These are phyloP conservation scores for Cetonia aurata DNA, from an alignment of 2,888 invertebrate genomes.

Conservation along the genomic window DNA sequence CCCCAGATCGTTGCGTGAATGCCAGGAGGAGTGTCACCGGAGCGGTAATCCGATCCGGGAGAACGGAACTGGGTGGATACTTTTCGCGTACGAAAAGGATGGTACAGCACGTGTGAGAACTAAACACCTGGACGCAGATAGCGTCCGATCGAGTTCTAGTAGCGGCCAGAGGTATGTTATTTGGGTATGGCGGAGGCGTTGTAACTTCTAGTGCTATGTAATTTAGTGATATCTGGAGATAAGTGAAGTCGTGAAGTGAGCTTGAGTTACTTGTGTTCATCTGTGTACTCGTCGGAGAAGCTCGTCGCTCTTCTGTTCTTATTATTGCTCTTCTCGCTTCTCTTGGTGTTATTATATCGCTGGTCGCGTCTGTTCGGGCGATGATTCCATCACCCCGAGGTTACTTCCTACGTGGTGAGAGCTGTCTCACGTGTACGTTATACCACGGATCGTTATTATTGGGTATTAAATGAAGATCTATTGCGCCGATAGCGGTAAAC, in stretches of 20 bases:
- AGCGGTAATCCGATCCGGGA: slow-evolving; percentile 63
- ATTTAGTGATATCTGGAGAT: slow-evolving; percentile 55
- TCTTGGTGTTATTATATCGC: slow-evolving; percentile 31
- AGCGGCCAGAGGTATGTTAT: slow-evolving; percentile 53
- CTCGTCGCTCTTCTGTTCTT: background rate
- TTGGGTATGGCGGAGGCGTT: slow-evolving; percentile 54
- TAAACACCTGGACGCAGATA: slow-evolving; percentile 62
- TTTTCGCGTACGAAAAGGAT: slow-evolving; percentile 28
- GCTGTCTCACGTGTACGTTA: background rate
- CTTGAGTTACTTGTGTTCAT: slow-evolving; percentile 32
- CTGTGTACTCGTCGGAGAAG: slow-evolving; percentile 21
- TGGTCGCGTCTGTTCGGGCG: slow-evolving; percentile 28
- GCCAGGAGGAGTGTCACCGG: slow-evolving; percentile 59
- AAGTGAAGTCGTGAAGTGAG: slow-evolving; percentile 50
- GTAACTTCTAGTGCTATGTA: slow-evolving; percentile 55
- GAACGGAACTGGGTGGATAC: slow-evolving; percentile 66
- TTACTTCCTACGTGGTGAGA: slow-evolving; percentile 42
- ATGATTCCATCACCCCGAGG: slow-evolving; percentile 45
- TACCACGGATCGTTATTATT: slow-evolving; percentile 23
- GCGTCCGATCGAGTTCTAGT: slow-evolving; percentile 52
- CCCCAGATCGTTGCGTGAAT: slow-evolving; percentile 53
- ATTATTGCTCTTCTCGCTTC: slow-evolving; percentile 20
- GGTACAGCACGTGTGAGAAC: slow-evolving; percentile 65
- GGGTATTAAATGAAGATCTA: slow-evolving; percentile 38
- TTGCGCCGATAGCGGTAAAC: slow-evolving; percentile 33